Evolutionary conservation across 2,113 vertebrate species (phyloP), one percentile per base, ranked within the genome.

Genomic region (Brachypteracias leptosomus): DNA sequence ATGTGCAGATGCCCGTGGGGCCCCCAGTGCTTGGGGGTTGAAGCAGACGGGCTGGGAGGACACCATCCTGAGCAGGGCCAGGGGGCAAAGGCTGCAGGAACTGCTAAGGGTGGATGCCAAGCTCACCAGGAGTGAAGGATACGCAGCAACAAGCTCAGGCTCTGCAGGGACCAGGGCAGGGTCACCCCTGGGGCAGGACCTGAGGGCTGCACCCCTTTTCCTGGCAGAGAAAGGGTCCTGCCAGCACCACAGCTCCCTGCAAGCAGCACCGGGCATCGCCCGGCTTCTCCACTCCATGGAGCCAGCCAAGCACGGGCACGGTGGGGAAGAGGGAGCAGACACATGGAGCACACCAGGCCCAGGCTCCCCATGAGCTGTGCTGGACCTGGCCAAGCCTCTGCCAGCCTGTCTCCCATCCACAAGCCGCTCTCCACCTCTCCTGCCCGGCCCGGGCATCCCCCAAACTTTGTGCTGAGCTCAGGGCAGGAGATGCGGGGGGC

Each of bases 1-100:
- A 97, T 93, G 95, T 96, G 93, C 92, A 97, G 93, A 97, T 96
- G 89, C 58, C 86, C 72, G 16, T 59, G 87, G 84, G 92, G 91
- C 89, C 89, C 1, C 66, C 35, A 36, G 75, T 4, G 26, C 62
- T 31, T 11, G 73, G 52, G 80, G 84, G 76, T 35, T 59, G 33
- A 46, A 66, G 17, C 17, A 33, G 36, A 42, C 57, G 21, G 65
- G 58, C 51, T 16, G 52, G 58, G 35, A 78, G 24, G 19, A 49
- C 70, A 24, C 4, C 63, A 20, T 6, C 19, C 52, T 2, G 6
- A 71, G 66, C 73, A 46, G 66, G 44, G 52, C 54, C 38, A 0
- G 16, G 29, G 52, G 35, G 74, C 57, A 47, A 78, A 33, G 1
- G 14, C 18, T 3, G 8, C 52, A 36, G 38, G 22, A 44, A 29